Percentiles rank a stretch among this genome's conserved stretches.
phyloP scores from a whole-genome alignment of 2,797 vertebrate genomes.

The Centropyge bicolor region DNA sequence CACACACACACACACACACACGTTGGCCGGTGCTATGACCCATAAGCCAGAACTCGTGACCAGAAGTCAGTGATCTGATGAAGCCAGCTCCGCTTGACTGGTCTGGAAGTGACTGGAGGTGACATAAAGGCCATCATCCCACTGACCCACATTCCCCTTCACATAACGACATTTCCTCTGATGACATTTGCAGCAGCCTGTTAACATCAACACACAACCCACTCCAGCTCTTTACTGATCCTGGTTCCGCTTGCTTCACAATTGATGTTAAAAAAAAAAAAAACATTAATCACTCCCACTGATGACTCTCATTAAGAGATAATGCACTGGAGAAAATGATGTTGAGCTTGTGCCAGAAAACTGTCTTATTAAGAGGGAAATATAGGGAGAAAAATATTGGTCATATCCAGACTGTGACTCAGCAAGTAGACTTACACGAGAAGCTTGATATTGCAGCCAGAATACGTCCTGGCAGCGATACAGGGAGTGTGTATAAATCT shows the following conservation, averaged over 20 bases:
- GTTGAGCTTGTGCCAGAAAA: conserved; percentile 36
- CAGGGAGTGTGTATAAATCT: conserved; percentile 65
- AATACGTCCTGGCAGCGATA: conserved; percentile 51
- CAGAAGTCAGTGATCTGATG: conserved; percentile 72
- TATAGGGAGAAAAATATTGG: conserved; percentile 30
- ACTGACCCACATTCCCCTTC: conserved; percentile 60
- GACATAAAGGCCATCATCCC: conserved; percentile 38
- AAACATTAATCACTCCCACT: conserved; percentile 24
- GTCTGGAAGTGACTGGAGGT: conserved; percentile 45
- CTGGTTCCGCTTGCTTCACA: conserved; percentile 14
- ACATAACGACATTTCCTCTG: conserved; percentile 45
- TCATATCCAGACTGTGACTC: conserved; percentile 58
- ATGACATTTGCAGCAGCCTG: conserved; percentile 56
- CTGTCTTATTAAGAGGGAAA: conserved; percentile 56
- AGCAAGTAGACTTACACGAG: conserved; percentile 47
- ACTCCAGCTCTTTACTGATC: conserved; percentile 25
- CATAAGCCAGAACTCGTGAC: conserved; percentile 60
- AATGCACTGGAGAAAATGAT: conserved; percentile 30
- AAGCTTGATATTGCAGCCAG: conserved; percentile 46
- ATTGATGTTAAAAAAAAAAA: conserved; percentile 6
- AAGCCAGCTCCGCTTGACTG: conserved; percentile 52
- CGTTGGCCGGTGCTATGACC: conserved; percentile 44
- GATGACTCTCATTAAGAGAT: conserved; percentile 47
- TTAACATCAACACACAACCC: conserved; percentile 35
- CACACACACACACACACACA: conserved; percentile 35